Evolutionary conservation across 2,113 vertebrate species (phyloP).

Genomic region (Gadus macrocephalus): DNA sequence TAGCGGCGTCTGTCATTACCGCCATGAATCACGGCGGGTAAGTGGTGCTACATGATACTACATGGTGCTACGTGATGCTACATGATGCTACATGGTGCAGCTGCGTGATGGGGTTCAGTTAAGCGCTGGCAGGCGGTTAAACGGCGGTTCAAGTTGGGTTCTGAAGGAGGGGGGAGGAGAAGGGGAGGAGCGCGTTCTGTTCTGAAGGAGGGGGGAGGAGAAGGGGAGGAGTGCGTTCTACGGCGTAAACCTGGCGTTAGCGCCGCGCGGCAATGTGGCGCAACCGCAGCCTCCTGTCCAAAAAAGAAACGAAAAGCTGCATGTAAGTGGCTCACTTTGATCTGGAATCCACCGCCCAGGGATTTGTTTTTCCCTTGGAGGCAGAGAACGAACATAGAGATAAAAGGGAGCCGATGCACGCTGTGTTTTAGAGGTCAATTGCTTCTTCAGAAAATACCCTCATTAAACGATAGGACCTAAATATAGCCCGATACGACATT

Average conservation of each 20-base stretch:
- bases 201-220: too few relatives aligned
- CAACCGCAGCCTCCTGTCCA: conserved; percentile 26
- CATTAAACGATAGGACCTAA: conserved; percentile 39
- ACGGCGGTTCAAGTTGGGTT: conserved; percentile 21
- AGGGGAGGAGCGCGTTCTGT: conserved; percentile 6
- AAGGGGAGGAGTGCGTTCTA: too few relatives aligned
- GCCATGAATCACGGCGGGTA: conserved; percentile 50
- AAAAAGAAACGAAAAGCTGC: conserved; percentile 7
- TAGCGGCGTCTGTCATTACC: conserved; percentile 60
- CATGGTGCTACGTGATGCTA: too few relatives aligned
- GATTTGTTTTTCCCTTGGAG: conserved; percentile 38
- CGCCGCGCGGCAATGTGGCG: conserved; percentile 22
- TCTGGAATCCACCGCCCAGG: conserved; percentile 37
- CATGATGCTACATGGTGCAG: not conserved
- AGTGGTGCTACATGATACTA: too few relatives aligned
- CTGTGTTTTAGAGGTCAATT: conserved; percentile 53
- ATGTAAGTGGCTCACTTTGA: conserved; percentile 34
- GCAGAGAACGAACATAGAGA: conserved; percentile 30
- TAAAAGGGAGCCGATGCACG: conserved; percentile 37
- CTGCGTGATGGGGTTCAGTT: conserved; percentile 29
- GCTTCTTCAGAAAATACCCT: conserved; percentile 43
- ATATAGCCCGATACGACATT: conserved; percentile 31
- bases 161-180: conserved; percentile 4
- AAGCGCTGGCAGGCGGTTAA: conserved; percentile 24
- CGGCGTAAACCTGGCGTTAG: not conserved